Evolutionary conservation across 2,113 vertebrate species (phyloP).

Genomic region (Ardeotis arabs): DNA sequence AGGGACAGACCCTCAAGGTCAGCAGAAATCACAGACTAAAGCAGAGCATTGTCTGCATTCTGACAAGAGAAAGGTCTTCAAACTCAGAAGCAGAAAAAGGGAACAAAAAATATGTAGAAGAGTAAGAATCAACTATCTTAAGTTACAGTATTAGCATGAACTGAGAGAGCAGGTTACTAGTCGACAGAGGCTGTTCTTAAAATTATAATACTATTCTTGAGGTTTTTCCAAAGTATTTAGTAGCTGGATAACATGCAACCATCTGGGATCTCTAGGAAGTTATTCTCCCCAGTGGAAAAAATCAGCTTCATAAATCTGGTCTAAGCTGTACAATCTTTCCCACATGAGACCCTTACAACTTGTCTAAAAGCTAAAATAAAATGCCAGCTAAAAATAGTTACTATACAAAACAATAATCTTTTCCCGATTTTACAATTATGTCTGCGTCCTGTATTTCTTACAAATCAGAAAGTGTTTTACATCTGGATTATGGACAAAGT

Average conservation of each 20-base stretch:
- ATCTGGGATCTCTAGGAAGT: conserved; percentile 7
- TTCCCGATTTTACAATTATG: not conserved
- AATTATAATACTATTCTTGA: not conserved
- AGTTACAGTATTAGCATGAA: not conserved
- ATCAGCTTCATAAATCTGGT: conserved; percentile 19
- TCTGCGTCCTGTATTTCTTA: not conserved
- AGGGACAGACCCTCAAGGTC: not conserved
- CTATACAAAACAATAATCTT: not conserved
- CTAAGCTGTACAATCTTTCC: not conserved
- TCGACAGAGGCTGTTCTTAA: not conserved
- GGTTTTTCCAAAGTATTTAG: not conserved
- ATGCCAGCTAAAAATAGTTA: conserved; percentile 11
- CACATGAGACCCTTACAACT: not conserved
- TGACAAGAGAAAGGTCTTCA: not conserved
- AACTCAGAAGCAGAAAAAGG: not conserved
- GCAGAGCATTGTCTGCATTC: not conserved
- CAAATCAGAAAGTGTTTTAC: not conserved
- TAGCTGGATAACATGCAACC: not conserved
- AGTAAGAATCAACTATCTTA: not conserved
- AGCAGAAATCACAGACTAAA: not conserved
- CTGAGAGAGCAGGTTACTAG: not conserved
- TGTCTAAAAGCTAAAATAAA: conserved; percentile 21
- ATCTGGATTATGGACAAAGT: not conserved
- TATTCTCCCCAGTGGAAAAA: conserved; percentile 2
- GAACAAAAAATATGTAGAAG: accelerated